Base-by-base conservation (phyloP, 1,140 invertebrate species). In the Dryas iulia region DNA sequence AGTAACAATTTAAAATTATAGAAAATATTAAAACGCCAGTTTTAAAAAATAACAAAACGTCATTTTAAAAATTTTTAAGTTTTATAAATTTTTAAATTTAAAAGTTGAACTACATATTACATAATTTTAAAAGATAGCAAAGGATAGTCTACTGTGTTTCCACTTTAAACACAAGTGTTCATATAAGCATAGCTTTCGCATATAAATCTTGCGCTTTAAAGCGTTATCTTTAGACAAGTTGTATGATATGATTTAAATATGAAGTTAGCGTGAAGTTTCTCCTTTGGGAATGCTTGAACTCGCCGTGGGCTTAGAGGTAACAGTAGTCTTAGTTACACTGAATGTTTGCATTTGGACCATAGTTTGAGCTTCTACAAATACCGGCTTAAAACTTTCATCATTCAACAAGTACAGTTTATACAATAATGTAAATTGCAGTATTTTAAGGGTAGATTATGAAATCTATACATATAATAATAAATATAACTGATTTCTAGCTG, bases 201-300 rank as follows among this genome's bases (percentile, higher is more conserved):
- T 53, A 73, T 65, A 70, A 70, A 70, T 70, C 57, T 59, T 47
- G 10, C 33, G 14, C 39, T 63, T 7, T 52, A 26, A 10, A 66
- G 14, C 39, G 62, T 70, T 69, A 70, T 65, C 68, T 52, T 31
- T 25, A 25, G 24, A 21, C 68, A 65, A 70, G 61, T 64, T 64
- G 30, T 39, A 28, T 58, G 67, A 64, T 69, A 64, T 69, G 67
- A 69, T 69, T 70, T 70, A 57, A 66, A 66, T 70, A 70, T 65
- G 61, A 65, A 65, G 61, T 60, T 65, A 65, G 30, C 23, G 14
- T 39, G 25, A 69, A 70, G 62, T 65, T 70, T 7, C 61, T 70
- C 68, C 62, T 24, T 24, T 28, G 39, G 47, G 68, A 60, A 65
- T 31, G 31, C 54, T 63, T 58, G 66, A 59, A 70, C 26, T 39